Percentiles rank a stretch among this genome's conserved stretches.
phyloP scores from a whole-genome alignment of 1,140 invertebrate species.

The Aphis gossypii region DNA sequence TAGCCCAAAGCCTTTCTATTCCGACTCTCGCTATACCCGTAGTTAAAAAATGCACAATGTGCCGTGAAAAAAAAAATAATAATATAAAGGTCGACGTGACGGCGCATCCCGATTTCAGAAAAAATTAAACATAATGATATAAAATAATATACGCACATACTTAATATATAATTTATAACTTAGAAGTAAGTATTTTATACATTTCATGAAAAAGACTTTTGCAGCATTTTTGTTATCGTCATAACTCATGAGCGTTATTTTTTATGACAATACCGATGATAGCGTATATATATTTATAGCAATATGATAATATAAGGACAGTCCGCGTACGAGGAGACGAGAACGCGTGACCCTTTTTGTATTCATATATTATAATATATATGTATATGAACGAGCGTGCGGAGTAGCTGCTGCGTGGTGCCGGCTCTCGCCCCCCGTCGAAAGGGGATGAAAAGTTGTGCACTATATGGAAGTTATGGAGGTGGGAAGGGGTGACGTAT shows the following conservation, averaged over 20 bases:
- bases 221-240: not conserved
- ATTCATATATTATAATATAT: not conserved
- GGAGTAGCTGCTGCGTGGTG: not conserved
- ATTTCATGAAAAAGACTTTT: not conserved
- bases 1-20: not conserved
- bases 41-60: not conserved
- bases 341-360: not conserved
- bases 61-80: not conserved
- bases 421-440: not conserved
- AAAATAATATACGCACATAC: not conserved
- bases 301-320: not conserved
- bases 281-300: not conserved
- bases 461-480: no score
- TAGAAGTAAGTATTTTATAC: not conserved
- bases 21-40: not conserved
- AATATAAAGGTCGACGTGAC: conserved; percentile 16
- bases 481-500: not conserved
- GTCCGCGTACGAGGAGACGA: not conserved
- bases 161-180: not conserved
- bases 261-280: not conserved
- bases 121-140: not conserved
- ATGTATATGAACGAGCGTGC: not conserved
- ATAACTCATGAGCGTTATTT: not conserved
- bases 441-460: not conserved
- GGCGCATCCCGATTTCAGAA: not conserved